phyloP scores from a whole-genome alignment of 2,113 vertebrate genomes.

The Ivindomyrus marchei region DNA sequence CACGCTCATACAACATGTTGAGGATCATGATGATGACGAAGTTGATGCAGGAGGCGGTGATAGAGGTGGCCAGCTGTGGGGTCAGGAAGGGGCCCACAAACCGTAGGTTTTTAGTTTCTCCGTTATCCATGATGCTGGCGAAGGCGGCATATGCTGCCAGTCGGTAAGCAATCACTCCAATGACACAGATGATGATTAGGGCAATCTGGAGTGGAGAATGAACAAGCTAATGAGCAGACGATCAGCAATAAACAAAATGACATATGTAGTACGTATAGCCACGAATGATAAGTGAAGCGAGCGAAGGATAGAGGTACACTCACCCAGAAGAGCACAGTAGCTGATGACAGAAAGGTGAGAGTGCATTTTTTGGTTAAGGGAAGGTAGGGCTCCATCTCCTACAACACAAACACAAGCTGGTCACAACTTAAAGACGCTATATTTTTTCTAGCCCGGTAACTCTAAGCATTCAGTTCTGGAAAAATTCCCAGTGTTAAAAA shows the following conservation, averaged over 20 bases:
- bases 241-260: conserved; percentile 41
- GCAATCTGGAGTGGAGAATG: conserved; percentile 70
- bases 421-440: neutral
- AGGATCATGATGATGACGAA: conserved; percentile 95
- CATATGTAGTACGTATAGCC: neutral
- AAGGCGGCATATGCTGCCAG: conserved; percentile 86
- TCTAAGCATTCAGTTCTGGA: neutral
- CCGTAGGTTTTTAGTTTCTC: conserved; percentile 57
- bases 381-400: conserved; percentile 73
- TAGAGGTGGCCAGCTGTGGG: conserved; percentile 85
- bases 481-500: neutral
- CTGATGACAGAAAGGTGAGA: conserved; percentile 66
- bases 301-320: conserved; percentile 36
- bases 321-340: conserved; percentile 72
- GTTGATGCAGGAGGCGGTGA: conserved; percentile 91
- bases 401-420: conserved; percentile 39
- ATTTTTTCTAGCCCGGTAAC: neutral
- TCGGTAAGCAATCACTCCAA: conserved; percentile 89
- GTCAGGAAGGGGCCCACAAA: conserved; percentile 76
- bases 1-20: conserved; percentile 86
- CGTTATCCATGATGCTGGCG: conserved; percentile 84
- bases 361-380: conserved; percentile 59
- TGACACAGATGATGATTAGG: conserved; percentile 84
- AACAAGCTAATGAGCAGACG: conserved; percentile 74
- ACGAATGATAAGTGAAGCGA: neutral